Percentiles rank a stretch among this genome's conserved stretches.
Conservation (phyloP, 2,113 vertebrate species). For the pig (Sus scrofa) region DNA sequence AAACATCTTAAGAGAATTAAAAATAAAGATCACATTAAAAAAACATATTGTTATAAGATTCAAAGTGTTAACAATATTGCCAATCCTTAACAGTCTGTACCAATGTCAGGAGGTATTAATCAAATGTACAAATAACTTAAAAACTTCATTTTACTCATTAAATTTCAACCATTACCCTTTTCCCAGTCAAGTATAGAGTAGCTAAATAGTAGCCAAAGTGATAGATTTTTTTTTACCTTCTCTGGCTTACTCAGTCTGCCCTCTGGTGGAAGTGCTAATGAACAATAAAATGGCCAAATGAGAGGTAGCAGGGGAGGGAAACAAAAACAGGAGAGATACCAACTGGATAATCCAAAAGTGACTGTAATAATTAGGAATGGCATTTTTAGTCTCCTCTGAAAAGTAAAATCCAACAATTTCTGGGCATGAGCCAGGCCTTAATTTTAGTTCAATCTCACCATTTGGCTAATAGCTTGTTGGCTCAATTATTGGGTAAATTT, state of each 20-base stretch:
- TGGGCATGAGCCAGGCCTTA: conserved; percentile 12
- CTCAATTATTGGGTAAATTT: conserved; percentile 39
- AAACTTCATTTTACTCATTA: conserved; percentile 58
- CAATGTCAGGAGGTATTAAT: conserved; percentile 40
- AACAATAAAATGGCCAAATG: conserved; percentile 52
- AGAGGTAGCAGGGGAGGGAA: conserved; percentile 4
- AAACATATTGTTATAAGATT: conserved; percentile 44
- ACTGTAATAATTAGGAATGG: conserved; percentile 73
- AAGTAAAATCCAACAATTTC: conserved; percentile 67
- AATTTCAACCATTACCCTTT: conserved; percentile 60
- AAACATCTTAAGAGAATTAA: conserved; percentile 68
- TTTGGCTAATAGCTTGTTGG: conserved; percentile 32
- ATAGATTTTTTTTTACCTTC: conserved; percentile 46
- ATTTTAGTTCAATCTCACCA: conserved; percentile 63
- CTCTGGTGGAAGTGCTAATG: conserved; percentile 76
- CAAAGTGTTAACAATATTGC: conserved; percentile 56
- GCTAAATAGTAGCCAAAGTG: conserved; percentile 38
- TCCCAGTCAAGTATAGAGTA: conserved; percentile 26
- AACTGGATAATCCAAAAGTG: conserved; percentile 27
- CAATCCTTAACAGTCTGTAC: conserved; percentile 51
- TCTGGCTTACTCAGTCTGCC: conserved; percentile 71
- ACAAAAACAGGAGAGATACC: background rate
- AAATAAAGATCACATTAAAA: conserved; percentile 60
- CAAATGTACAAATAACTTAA: conserved; percentile 70
- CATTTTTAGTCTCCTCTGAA: conserved; percentile 79